These are phyloP conservation scores for Ciconia maguari DNA, from an alignment of 2,113 vertebrate genomes.

Conservation along the genomic window DNA sequence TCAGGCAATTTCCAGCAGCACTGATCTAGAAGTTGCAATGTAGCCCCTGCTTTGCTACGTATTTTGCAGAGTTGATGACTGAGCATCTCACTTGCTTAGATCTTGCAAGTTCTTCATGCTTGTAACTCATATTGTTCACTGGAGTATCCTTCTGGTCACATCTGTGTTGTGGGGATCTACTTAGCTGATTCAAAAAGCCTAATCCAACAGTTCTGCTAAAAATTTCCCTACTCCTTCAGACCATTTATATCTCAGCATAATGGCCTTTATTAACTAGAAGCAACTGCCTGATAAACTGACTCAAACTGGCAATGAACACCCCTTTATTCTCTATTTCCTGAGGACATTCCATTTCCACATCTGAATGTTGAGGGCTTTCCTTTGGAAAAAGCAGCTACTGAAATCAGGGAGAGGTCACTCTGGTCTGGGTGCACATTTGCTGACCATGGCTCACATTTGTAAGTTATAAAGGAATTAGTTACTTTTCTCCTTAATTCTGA, in stretches of 20 bases:
- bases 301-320: background rate
- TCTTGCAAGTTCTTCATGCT: background rate
- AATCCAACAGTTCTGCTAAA: background rate
- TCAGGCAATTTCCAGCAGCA: background rate
- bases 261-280: background rate
- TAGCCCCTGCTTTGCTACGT: background rate
- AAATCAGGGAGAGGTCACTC: background rate
- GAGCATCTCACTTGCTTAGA: background rate
- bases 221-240: background rate
- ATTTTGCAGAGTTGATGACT: background rate
- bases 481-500: background rate
- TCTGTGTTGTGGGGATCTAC: background rate
- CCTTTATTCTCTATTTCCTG: background rate
- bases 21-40: background rate
- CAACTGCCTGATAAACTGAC: background rate
- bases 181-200: background rate
- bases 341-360: background rate
- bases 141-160: background rate
- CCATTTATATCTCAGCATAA: background rate
- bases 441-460: background rate
- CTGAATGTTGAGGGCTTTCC: background rate
- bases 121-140: background rate
- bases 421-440: background rate
- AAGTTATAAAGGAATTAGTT: background rate
- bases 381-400: background rate